These are phyloP conservation scores for Orchestia grillus DNA, from an alignment of 1,140 invertebrate genomes.

Conservation along the genomic window DNA sequence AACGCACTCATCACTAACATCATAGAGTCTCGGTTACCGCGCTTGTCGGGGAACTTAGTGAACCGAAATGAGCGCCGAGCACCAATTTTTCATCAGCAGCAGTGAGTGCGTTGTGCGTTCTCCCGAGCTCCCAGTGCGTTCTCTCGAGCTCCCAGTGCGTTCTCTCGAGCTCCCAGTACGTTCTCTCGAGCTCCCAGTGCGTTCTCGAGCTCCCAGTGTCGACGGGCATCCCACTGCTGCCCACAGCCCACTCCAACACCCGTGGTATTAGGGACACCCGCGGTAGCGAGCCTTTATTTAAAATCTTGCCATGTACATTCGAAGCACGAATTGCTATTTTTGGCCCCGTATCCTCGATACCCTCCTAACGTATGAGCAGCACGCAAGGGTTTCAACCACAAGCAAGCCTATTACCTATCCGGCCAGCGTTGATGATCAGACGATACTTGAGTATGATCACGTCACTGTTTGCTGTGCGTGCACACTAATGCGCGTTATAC, in stretches of 20 bases:
- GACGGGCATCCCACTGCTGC: background rate
- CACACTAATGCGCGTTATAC: constrained; percentile 8
- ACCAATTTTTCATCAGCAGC: too few species aligned
- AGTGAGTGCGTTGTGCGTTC: too few species aligned
- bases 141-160: too few species aligned
- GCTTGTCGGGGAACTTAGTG: too few species aligned
- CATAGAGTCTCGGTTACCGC: too few species aligned
- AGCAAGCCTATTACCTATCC: background rate
- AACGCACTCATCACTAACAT: too few species aligned
- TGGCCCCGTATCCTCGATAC: background rate
- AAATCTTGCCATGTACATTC: background rate
- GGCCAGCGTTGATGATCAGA: background rate
- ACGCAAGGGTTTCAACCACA: background rate
- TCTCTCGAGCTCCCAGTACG: too few species aligned
- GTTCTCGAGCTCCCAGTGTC: background rate
- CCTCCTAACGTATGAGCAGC: background rate
- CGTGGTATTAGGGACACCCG: background rate
- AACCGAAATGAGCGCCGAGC: too few species aligned
- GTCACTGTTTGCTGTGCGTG: background rate
- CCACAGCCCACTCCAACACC: background rate
- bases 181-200: too few species aligned
- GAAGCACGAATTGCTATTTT: background rate
- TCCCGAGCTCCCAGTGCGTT: too few species aligned
- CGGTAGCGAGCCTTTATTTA: background rate
- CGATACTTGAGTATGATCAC: background rate